phyloP scores from a whole-genome alignment of 2,113 vertebrate genomes.

The Tetraodon nigroviridis region DNA sequence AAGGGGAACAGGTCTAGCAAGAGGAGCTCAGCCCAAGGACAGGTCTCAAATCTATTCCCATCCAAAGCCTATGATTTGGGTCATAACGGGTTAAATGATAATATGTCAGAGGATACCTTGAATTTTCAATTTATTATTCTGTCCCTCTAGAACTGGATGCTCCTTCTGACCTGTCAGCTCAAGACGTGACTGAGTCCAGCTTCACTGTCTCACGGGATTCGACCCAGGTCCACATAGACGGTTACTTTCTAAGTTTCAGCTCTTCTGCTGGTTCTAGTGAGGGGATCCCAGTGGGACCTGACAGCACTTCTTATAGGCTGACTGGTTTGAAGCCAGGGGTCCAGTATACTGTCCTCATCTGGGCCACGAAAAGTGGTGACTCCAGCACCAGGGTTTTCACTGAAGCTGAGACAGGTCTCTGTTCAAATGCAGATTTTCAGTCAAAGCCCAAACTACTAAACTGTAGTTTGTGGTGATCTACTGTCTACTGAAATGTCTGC shows the following conservation, averaged over 20 bases:
- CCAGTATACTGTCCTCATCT: constrained; percentile 70
- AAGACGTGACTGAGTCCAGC: constrained; percentile 69
- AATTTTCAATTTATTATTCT: constrained; percentile 7
- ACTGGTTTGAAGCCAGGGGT: constrained; percentile 70
- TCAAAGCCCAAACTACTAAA: too few species aligned
- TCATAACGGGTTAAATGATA: too few species aligned
- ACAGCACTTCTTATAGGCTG: constrained; percentile 54
- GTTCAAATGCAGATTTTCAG: too few species aligned
- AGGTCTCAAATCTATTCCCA: constrained; percentile 54
- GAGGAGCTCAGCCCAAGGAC: constrained; percentile 69
- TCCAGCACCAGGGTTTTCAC: constrained; percentile 67
- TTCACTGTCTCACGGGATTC: constrained; percentile 71
- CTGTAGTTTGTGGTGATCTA: too few species aligned
- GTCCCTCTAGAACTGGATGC: constrained; percentile 45
- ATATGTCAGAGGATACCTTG: too few species aligned
- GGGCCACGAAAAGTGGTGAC: constrained; percentile 71
- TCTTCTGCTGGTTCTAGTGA: constrained; percentile 62
- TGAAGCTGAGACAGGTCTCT: constrained; percentile 40
- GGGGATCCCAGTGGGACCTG: constrained; percentile 62
- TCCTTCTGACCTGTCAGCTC: constrained; percentile 50
- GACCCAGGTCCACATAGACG: constrained; percentile 70
- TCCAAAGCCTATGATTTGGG: not conserved
- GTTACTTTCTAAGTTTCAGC: constrained; percentile 71
- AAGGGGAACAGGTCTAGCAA: constrained; percentile 71
- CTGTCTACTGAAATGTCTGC: too few species aligned